These are phyloP conservation scores for Pantala flavescens DNA, from an alignment of 1,140 invertebrate species.

Conservation along the genomic window DNA sequence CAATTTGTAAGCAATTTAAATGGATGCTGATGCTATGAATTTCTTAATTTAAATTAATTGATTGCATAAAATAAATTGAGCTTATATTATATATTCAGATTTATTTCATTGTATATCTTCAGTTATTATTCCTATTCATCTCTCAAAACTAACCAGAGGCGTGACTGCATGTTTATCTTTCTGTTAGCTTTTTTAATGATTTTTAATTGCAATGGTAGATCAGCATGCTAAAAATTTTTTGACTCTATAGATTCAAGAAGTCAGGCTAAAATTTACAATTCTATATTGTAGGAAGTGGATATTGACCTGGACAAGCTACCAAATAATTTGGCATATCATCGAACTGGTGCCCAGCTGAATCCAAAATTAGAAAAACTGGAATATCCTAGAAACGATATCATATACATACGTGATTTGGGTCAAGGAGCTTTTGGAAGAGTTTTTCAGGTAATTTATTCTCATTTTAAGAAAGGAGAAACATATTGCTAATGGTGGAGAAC, in stretches of 20 bases:
- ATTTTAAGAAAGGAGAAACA: not conserved
- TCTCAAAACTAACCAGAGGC: no score
- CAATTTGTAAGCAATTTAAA: no score
- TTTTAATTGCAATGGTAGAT: not conserved
- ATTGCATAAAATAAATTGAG: no score
- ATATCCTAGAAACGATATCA: conserved; percentile 91
- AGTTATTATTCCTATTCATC: not conserved
- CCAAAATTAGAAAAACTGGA: conserved; percentile 88
- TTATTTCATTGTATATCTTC: not conserved
- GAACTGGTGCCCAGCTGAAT: conserved; percentile 69
- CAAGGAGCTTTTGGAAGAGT: conserved; percentile 94
- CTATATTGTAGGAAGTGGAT: conserved; percentile 45
- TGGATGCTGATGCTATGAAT: no score
- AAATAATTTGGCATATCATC: conserved; percentile 77
- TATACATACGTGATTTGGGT: conserved; percentile 85
- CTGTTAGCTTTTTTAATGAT: not conserved
- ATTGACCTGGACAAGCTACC: conserved; percentile 85
- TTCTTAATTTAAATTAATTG: no score
- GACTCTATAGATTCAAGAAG: not conserved
- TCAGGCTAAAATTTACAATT: conserved; percentile 16
- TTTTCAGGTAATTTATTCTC: conserved; percentile 49
- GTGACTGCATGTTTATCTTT: no score
- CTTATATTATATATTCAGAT: no score
- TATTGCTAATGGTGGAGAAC: not conserved
- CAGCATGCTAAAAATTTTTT: not conserved